These are phyloP conservation scores for Monarcha castaneiventris DNA, from an alignment of 2,113 vertebrate species.

Conservation along the genomic window DNA sequence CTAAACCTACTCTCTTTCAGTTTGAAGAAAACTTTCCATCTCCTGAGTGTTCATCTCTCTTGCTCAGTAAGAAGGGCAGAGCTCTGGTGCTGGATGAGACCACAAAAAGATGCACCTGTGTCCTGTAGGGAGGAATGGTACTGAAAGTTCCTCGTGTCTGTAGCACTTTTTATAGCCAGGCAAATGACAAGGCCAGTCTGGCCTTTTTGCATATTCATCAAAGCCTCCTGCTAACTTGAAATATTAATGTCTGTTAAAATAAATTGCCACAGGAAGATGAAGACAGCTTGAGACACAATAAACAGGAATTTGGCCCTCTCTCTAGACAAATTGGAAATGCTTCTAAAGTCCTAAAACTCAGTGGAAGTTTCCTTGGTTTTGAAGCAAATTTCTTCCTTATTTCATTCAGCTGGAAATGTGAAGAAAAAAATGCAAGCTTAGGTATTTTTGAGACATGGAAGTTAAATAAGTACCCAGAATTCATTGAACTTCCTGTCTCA, in stretches of 20 bases:
- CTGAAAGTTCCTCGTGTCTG: not conserved
- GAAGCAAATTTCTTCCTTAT: not conserved
- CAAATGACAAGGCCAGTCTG: not conserved
- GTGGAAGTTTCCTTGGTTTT: not conserved
- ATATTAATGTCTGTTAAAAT: not conserved
- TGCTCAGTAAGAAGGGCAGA: not conserved
- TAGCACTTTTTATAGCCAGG: not conserved
- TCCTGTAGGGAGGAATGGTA: not conserved
- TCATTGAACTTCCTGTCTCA: not conserved
- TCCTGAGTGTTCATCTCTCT: not conserved
- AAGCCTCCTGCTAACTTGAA: not conserved
- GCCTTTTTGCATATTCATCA: not conserved
- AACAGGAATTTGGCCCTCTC: not conserved
- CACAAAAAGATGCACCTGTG: not conserved
- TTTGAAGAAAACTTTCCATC: not conserved
- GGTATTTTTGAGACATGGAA: not conserved
- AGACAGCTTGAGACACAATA: not conserved
- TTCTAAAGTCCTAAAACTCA: not conserved
- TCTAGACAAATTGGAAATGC: not conserved
- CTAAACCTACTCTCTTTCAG: not conserved
- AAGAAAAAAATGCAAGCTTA: not conserved
- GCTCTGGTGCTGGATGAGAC: not conserved
- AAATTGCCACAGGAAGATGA: not conserved
- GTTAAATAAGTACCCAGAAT: not conserved
- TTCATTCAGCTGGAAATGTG: not conserved